Evolutionary conservation across 2,888 invertebrate species (phyloP), one percentile per base, ranked within the genome.

Genomic region (Macrostomum cliftonense): DNA sequence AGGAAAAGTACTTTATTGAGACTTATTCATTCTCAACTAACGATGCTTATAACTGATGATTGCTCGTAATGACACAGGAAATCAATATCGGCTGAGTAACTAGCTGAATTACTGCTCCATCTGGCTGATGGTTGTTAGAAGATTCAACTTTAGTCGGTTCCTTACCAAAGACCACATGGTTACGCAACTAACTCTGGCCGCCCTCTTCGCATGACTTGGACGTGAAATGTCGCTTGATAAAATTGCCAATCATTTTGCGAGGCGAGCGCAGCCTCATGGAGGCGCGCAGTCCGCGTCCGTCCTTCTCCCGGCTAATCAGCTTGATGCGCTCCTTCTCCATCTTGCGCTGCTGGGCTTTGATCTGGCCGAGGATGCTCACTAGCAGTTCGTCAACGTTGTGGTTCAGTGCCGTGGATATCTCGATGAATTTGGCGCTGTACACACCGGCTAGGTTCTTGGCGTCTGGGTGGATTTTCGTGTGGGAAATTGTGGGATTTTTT

Each of bases 321-420:
- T 45, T 20, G 19, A 1, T 19, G 16, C 45, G 42, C 12, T 47
- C 42, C 17, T 47, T 47, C 37, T 47, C 47, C 12, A 28, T 28
- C 37, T 47, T 47, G 16, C 28, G 20, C n/a, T 39, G 42, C 13
- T 17, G 17, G 28, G 42, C 19, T n/a, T 43, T 38, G 42, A 47
- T 47, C 42, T 47, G 42, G 37, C 42, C 45, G 39, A 47, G 36
- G 9, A 47, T 14, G 36, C 39, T 14, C 7, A 47, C 47, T 9
- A 47, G 42, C 16, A 47, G 36, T 39, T 47, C 47, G 28, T 47
- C 47, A 9, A 47, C 47, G 19, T 43, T 36, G 36, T 47, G 47
- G 20, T 47, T 47, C 2, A 47, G 16, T 13, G 28, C 42, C 2
- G 47, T 47, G 17, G 47, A 47, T 11, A 47, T 47, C 28, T 47